phyloP scores from a whole-genome alignment of 2,797 vertebrate species.

The Huso huso region DNA sequence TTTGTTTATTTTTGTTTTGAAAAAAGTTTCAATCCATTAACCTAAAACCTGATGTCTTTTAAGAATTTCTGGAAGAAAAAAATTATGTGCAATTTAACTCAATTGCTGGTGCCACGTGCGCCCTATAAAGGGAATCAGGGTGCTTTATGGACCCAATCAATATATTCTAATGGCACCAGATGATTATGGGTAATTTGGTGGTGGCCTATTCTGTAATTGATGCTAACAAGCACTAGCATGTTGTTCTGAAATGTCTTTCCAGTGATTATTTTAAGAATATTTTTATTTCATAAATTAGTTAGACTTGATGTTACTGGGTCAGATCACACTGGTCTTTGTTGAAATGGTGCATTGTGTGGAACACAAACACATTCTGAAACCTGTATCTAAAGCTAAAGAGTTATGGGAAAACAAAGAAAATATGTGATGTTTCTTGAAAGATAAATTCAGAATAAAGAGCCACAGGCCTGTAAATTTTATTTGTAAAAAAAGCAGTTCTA shows the following conservation, averaged over 20 bases:
- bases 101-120: constrained; percentile 79
- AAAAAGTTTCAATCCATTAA: constrained; percentile 40
- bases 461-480: constrained; percentile 99
- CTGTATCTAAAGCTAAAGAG: constrained; percentile 78
- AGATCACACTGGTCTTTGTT: constrained; percentile 69
- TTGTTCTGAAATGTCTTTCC: constrained; percentile 56
- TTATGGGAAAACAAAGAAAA: constrained; percentile 81
- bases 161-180: constrained; percentile 68
- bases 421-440: constrained; percentile 98
- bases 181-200: constrained; percentile 71
- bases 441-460: constrained; percentile 89
- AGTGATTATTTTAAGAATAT: constrained; percentile 53
- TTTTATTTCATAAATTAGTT: constrained; percentile 35
- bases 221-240: constrained; percentile 58
- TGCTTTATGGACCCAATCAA: constrained; percentile 65
- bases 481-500: constrained; percentile 99
- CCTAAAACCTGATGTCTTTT: constrained; percentile 54
- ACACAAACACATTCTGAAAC: constrained; percentile 68
- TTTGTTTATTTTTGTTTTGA: constrained; percentile 28
- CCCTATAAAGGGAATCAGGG: constrained; percentile 54
- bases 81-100: constrained; percentile 88
- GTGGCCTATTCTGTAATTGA: constrained; percentile 69
- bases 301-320: constrained; percentile 45
- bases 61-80: constrained; percentile 60
- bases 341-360: constrained; percentile 74